Conservation (phyloP, 2,797 vertebrate species). For the Peromyscus melanophrys region DNA sequence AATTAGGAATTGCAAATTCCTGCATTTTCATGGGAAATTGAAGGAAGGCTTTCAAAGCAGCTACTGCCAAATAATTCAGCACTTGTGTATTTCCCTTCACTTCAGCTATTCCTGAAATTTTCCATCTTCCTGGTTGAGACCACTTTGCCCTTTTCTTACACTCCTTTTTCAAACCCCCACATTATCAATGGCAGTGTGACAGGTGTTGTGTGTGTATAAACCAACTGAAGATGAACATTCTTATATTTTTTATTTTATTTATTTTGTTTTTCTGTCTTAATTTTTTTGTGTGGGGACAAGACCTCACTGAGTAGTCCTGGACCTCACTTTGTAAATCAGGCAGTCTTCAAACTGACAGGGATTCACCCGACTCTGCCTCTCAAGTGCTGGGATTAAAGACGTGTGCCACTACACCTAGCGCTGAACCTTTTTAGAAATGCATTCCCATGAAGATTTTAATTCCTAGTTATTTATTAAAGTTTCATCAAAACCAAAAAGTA, state of each 20-base stretch:
- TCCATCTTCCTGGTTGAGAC: background rate
- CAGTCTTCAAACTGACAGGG: background rate
- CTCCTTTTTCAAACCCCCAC: background rate
- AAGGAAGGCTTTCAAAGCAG: background rate
- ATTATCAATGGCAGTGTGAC: background rate
- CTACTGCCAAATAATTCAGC: background rate
- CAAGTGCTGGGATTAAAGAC: no score
- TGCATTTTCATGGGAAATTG: background rate
- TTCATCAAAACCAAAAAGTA: background rate
- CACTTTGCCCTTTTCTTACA: background rate
- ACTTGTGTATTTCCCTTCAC: background rate
- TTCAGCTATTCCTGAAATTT: background rate
- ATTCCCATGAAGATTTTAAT: background rate
- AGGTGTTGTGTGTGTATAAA: fast-evolving
- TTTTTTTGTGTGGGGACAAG: background rate
- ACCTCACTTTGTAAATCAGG: background rate
- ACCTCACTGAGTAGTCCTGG: background rate
- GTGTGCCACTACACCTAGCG: no score
- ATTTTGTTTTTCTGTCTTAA: background rate
- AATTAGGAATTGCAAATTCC: background rate
- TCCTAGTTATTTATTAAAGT: background rate
- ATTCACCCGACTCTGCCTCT: no score
- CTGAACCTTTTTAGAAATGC: background rate
- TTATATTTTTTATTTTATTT: background rate
- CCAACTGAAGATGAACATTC: background rate